Conservation (phyloP, 2,888 invertebrate genomes). For the Priocnemis perturbator region DNA sequence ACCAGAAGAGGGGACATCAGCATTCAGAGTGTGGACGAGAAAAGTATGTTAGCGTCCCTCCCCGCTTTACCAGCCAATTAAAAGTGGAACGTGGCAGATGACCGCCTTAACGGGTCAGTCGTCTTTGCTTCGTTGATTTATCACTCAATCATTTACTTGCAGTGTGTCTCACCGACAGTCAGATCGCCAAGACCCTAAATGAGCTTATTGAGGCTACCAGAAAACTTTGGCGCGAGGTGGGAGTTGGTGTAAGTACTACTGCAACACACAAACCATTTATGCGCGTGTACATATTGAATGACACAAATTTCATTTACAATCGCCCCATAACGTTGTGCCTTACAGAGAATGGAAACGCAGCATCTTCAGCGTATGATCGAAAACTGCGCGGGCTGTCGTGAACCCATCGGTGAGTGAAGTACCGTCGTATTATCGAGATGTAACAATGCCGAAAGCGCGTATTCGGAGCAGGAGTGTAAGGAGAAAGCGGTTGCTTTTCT, state of each 20-base stretch:
- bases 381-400: constrained; percentile 85
- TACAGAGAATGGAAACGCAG: constrained; percentile 80
- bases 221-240: constrained; percentile 83
- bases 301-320: neutral
- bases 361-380: constrained; percentile 83
- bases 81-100: too few relatives aligned
- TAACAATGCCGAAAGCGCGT: too few relatives aligned
- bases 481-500: neutral
- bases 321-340: neutral
- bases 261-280: neutral
- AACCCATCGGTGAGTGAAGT: constrained; percentile 53
- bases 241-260: constrained; percentile 73
- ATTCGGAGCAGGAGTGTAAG: constrained; percentile 21
- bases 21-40: constrained; percentile 79
- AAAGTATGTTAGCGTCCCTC: constrained; percentile 73
- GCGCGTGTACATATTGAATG: neutral
- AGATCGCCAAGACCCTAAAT: constrained; percentile 81
- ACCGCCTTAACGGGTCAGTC: too few relatives aligned
- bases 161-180: constrained; percentile 75
- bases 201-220: constrained; percentile 82
- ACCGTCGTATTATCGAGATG: constrained; percentile 39
- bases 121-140: too few relatives aligned
- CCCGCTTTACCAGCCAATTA: too few relatives aligned
- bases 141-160: too few relatives aligned
- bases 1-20: constrained; percentile 81